These are phyloP conservation scores for Lagodon rhomboides DNA, from an alignment of 2,797 vertebrate species.

Conservation along the genomic window DNA sequence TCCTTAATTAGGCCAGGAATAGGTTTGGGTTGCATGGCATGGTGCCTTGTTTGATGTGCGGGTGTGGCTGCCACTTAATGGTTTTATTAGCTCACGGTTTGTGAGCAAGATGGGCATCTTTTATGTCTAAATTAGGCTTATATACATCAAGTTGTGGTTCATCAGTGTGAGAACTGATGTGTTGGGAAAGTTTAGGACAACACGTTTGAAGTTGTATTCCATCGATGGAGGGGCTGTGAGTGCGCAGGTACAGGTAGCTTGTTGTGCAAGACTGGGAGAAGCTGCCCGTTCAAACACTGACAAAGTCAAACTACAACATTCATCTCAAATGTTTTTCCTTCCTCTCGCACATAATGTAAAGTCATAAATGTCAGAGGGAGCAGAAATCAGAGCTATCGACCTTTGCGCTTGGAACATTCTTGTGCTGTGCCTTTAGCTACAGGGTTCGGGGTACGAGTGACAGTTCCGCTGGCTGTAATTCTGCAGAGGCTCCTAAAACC, in stretches of 20 bases:
- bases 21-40: constrained; percentile 43
- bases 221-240: constrained; percentile 2
- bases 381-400: constrained; percentile 77
- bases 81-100: constrained; percentile 54
- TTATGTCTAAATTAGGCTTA: constrained; percentile 59
- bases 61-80: constrained; percentile 51
- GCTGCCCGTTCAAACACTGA: constrained; percentile 37
- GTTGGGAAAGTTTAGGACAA: constrained; percentile 10
- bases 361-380: constrained; percentile 70
- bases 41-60: constrained; percentile 60
- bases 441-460: constrained; percentile 71
- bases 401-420: constrained; percentile 85
- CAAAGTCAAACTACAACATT: constrained; percentile 52
- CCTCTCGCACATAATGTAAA: constrained; percentile 53
- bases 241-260: constrained; percentile 26
- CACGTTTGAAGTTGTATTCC: constrained; percentile 14
- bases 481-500: constrained; percentile 83
- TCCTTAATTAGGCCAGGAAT: constrained; percentile 58
- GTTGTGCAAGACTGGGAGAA: constrained; percentile 28
- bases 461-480: constrained; percentile 80
- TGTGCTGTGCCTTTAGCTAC: constrained; percentile 86
- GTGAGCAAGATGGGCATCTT: constrained; percentile 41
- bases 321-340: constrained; percentile 53
- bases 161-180: constrained; percentile 25
- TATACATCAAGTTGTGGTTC: constrained; percentile 53